Base-by-base conservation (phyloP, 2,113 vertebrate genomes). In the Probosciger aterrimus region DNA sequence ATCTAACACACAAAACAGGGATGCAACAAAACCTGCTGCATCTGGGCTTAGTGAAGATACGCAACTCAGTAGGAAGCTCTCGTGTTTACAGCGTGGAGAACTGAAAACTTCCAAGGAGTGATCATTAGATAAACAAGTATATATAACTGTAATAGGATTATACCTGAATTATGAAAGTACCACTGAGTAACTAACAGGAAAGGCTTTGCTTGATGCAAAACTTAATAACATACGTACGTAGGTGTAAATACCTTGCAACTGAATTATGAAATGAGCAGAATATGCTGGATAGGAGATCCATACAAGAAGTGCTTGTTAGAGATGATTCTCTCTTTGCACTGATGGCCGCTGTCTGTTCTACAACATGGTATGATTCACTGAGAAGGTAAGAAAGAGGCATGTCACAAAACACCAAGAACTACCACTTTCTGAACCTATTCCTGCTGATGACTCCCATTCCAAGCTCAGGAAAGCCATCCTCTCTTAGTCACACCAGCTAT, bases 161-260 rank as follows among this genome's bases (percentile, higher is more conserved):
- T 33, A 59, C 9, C 33, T 6, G 5, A 70, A 81, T 90, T 52
- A 60, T 35, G 55, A 2, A 83, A 80, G 52, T 62, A 64, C 22
- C 2, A 6, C 50, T 25, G 41, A 81, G 53, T 37, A 76, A 65
- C 17, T 35, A 68, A 76, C 17, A 73, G 33, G 24, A 69, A 94
- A 84, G 17, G 44, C 30, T 55, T 33, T 77, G 28, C 50, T n/a
- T 63, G 30, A 62, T 43, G 73, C 9, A 90, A 80, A 91, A 70
- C 24, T 31, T 57, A 74, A 30, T 69, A 65, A 67, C 5, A 5
- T 4, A 63, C 0, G 0, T 5, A 78, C 0, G 0, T 5, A 78
- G 12, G 47, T 90, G 33, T 47, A 91, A 85, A 27, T n/a, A 82
- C 7, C 79, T 74, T 69, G 81, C 41, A 30, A 84, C 28, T 50